A percentile compares a stretch with the other conserved stretches of the same genome.
Evolutionary conservation across 2,888 invertebrate genomes (phyloP).

Genomic region (Polymixis lichenea): DNA sequence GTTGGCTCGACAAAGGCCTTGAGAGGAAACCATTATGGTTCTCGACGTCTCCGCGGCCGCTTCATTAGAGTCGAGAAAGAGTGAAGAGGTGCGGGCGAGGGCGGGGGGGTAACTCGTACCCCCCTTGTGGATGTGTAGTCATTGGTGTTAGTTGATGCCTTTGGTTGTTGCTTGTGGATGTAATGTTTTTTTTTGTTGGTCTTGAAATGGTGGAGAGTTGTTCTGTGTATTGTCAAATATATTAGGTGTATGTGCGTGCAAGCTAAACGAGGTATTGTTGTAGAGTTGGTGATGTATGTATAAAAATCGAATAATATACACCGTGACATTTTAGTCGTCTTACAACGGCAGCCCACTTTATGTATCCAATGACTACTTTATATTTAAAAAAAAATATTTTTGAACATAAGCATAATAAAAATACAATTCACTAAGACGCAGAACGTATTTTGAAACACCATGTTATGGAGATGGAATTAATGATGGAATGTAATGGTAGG

Average conservation of each 20-base stretch:
- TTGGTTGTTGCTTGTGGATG: conserved; percentile 22
- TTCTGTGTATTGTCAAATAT: background rate
- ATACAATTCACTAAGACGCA: too few species aligned
- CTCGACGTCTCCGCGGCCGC: conserved; percentile 84
- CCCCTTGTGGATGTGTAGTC: conserved; percentile 27
- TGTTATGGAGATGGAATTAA: too few species aligned
- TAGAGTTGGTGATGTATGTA: too few species aligned
- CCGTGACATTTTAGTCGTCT: too few species aligned
- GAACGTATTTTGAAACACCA: too few species aligned
- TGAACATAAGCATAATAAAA: too few species aligned
- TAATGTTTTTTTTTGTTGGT: background rate
- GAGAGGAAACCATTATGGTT: conserved; percentile 88
- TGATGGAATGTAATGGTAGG: too few species aligned
- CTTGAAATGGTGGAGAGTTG: background rate
- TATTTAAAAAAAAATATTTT: too few species aligned
- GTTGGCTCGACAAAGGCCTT: conserved; percentile 87
- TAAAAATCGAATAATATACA: too few species aligned
- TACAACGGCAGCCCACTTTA: too few species aligned
- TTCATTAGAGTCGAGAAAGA: conserved; percentile 85
- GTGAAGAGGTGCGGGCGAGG: conserved; percentile 57
- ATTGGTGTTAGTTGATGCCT: conserved; percentile 31
- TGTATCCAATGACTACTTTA: too few species aligned
- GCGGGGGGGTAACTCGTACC: conserved; percentile 19
- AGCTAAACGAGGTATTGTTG: background rate
- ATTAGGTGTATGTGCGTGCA: background rate